A percentile compares a stretch with the other conserved stretches of the same genome.
phyloP scores from a whole-genome alignment of 1,140 invertebrate species.

The Neodiprion virginianus region DNA sequence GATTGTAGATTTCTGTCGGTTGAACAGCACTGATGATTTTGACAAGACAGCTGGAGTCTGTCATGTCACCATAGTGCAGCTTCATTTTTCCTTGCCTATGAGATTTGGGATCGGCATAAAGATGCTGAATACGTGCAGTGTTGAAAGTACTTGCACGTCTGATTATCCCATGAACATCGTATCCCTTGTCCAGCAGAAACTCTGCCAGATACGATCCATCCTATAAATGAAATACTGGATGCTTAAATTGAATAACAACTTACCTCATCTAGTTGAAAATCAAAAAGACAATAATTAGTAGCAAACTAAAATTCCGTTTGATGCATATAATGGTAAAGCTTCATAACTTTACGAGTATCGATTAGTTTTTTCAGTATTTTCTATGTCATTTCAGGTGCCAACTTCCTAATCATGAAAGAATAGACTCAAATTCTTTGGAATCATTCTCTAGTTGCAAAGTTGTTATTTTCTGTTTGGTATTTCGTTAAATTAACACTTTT shows the following conservation, averaged over 20 bases:
- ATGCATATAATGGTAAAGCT: not conserved
- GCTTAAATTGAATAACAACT: not conserved
- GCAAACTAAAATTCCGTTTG: too few species aligned
- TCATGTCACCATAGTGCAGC: conserved; percentile 99
- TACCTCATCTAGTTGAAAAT: not conserved
- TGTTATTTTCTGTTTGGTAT: too few species aligned
- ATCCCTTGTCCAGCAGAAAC: conserved; percentile 92
- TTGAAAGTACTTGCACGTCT: conserved; percentile 96
- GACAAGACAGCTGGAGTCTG: conserved; percentile 95
- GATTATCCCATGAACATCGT: conserved; percentile 96
- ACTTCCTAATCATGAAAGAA: too few species aligned
- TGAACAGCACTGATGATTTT: conserved; percentile 88
- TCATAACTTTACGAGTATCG: too few species aligned
- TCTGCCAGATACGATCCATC: conserved; percentile 99
- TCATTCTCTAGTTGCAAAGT: too few species aligned
- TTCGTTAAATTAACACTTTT: too few species aligned
- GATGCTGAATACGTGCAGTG: conserved; percentile 93
- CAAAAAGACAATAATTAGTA: not conserved
- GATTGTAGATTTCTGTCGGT: conserved; percentile 97
- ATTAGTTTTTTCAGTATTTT: too few species aligned
- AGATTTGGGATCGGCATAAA: conserved; percentile 88
- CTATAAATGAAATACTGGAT: conserved; percentile 63
- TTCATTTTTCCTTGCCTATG: conserved; percentile 89
- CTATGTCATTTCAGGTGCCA: too few species aligned
- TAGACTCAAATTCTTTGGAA: too few species aligned